These are phyloP conservation scores for Leucophenga maculata DNA, from an alignment of 2,888 invertebrate genomes.

Conservation along the genomic window DNA sequence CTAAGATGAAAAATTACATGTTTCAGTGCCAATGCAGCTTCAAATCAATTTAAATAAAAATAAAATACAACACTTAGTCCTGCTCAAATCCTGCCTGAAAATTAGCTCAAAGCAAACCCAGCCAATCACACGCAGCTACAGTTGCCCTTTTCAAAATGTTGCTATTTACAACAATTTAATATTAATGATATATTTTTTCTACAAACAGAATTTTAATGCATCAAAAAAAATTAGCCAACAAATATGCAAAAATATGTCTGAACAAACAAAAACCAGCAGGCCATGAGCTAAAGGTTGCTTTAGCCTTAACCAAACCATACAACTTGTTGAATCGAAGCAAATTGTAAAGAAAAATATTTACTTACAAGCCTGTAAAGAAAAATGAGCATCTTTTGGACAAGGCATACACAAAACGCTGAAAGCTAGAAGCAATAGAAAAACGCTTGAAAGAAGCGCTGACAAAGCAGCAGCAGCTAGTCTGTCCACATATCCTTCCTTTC, in stretches of 20 bases:
- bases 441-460: no score
- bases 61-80: neutral
- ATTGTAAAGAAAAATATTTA: constrained; percentile 14
- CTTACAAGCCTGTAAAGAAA: constrained; percentile 8
- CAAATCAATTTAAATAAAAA: no score
- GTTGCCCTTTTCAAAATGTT: neutral
- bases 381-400: constrained; percentile 38
- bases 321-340: no score
- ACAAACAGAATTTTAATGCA: neutral
- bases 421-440: no score
- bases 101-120: neutral
- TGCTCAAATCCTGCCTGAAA: neutral
- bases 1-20: no score
- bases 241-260: constrained; percentile 40
- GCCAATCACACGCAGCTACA: constrained; percentile 33
- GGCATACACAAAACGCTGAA: no score
- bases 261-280: constrained; percentile 14
- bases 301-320: no score
- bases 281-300: no score
- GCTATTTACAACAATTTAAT: constrained; percentile 40
- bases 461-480: constrained; percentile 20
- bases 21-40: no score
- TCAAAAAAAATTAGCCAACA: constrained; percentile 7
- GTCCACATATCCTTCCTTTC: no score
- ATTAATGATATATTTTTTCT: constrained; percentile 52